Conservation (phyloP, 2,113 vertebrate species). For the Raja brachyura region DNA sequence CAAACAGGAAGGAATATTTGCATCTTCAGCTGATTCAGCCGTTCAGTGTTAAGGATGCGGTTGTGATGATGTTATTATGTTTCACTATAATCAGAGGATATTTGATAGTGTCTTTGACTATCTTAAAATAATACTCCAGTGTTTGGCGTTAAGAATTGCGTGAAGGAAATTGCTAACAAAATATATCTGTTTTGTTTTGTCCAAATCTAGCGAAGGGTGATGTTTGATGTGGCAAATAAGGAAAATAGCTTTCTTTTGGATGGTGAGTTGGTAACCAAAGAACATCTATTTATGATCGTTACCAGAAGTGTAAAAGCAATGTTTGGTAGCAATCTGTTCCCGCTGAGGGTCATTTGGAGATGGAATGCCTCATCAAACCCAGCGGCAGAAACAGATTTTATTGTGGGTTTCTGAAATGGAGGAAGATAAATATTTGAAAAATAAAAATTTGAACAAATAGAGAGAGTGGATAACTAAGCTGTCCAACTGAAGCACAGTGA, state of each 20-base stretch:
- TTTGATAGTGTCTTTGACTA: background rate
- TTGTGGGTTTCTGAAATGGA: background rate
- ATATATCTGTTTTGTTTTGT: too few relatives aligned
- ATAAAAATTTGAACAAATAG: background rate
- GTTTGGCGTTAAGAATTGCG: too few relatives aligned
- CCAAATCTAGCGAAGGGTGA: background rate
- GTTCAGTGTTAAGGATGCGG: background rate
- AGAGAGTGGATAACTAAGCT: background rate
- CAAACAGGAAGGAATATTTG: background rate
- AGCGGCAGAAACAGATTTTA: background rate
- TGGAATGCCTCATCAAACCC: background rate
- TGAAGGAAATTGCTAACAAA: too few relatives aligned
- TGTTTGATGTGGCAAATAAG: background rate
- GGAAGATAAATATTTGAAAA: background rate
- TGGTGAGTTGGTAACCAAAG: background rate
- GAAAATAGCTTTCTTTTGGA: background rate
- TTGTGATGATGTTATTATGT: background rate
- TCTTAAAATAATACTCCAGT: too few relatives aligned
- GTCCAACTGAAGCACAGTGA: background rate
- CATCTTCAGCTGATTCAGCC: background rate
- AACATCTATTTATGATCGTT: background rate
- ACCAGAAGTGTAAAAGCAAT: background rate
- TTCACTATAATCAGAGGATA: background rate
- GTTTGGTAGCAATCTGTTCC: background rate
- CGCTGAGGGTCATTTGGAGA: background rate